A percentile compares a stretch with the other conserved stretches of the same genome.
phyloP scores from a whole-genome alignment of 2,797 vertebrate genomes.

The Valencia hispanica region DNA sequence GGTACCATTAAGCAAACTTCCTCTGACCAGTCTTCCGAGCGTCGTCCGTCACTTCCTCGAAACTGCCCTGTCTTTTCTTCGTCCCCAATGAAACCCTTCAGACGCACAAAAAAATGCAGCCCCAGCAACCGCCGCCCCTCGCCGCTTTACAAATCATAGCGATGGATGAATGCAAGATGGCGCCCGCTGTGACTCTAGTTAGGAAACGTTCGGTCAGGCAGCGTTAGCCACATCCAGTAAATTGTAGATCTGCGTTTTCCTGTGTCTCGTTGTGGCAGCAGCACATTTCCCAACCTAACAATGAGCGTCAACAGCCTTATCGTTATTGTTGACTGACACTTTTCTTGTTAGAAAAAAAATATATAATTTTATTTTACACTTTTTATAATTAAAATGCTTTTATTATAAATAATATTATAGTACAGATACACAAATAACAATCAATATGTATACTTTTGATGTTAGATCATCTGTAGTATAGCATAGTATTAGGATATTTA shows the following conservation, averaged over 20 bases:
- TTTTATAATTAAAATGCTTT: too few species aligned
- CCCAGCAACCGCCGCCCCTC: constrained; percentile 46
- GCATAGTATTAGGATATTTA: neutral
- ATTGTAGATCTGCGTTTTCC: neutral
- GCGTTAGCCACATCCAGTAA: constrained; percentile 11
- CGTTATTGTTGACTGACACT: neutral
- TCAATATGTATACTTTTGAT: too few species aligned
- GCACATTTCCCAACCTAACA: neutral
- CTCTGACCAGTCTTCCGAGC: constrained; percentile 72
- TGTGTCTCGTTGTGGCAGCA: neutral
- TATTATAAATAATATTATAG: too few species aligned
- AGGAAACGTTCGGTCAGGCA: too few species aligned
- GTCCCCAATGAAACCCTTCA: constrained; percentile 59
- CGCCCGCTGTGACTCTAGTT: neutral
- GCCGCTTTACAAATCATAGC: constrained; percentile 1
- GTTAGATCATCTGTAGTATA: too few species aligned
- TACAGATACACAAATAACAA: too few species aligned
- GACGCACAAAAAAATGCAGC: constrained; percentile 5
- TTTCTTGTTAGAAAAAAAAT: too few species aligned
- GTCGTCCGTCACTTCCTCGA: constrained; percentile 82
- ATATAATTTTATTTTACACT: too few species aligned
- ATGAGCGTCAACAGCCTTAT: neutral
- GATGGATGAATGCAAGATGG: constrained; percentile 63
- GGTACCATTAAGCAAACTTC: constrained; percentile 78
- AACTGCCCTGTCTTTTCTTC: constrained; percentile 70